These are phyloP conservation scores for Neoitamus cyanurus DNA, from an alignment of 2,888 invertebrate genomes.

Conservation along the genomic window DNA sequence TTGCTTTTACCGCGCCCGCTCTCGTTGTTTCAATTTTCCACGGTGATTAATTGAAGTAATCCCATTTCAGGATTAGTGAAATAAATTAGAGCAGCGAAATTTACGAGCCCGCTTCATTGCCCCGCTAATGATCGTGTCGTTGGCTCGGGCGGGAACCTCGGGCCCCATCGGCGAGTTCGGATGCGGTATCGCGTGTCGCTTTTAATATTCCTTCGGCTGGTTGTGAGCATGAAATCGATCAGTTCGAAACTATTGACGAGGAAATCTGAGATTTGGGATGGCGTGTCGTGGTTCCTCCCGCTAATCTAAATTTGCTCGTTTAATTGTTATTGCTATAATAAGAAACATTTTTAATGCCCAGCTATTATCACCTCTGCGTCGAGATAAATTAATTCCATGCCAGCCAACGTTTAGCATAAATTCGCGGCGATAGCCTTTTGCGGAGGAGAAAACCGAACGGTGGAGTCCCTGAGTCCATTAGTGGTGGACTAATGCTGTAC, in stretches of 20 bases:
- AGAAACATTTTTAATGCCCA: neutral
- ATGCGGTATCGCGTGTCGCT: neutral
- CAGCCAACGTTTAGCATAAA: constrained; percentile 6
- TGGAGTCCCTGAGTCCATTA: neutral
- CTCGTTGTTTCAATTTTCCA: constrained; percentile 7
- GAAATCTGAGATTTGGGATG: neutral
- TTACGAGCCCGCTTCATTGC: constrained; percentile 1
- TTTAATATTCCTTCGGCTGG: neutral
- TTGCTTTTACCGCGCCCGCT: neutral
- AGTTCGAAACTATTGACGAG: neutral
- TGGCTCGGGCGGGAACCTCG: neutral
- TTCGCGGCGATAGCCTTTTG: neutral
- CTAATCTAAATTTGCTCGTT: neutral
- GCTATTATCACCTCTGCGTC: neutral
- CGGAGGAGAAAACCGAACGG: neutral
- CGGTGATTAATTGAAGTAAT: constrained; percentile 31
- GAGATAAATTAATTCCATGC: constrained; percentile 2
- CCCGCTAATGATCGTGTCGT: neutral
- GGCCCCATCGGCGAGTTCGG: neutral
- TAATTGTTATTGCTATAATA: neutral
- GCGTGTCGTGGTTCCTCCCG: neutral
- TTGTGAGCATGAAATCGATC: neutral
- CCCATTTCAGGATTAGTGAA: constrained; percentile 14
- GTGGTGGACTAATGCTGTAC: neutral
- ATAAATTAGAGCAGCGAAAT: constrained; percentile 21